Base-by-base conservation (phyloP, 2,797 vertebrate species). In the Hydrophis major region DNA sequence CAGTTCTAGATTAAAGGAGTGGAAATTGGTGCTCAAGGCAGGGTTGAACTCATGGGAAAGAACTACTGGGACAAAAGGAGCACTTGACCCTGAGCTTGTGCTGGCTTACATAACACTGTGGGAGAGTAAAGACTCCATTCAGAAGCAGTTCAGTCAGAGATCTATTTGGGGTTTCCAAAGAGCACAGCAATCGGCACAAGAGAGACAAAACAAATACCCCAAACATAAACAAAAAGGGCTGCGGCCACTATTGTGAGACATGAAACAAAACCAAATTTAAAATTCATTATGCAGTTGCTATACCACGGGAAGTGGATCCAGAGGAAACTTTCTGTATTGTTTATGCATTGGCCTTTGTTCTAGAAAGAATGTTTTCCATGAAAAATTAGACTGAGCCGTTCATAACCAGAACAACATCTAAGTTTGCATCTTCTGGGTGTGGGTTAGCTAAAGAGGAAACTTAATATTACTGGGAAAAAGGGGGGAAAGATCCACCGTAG, bases 21-120 rank as follows among this genome's bases (percentile, higher is more conserved):
- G 97, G 97, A 98, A 98, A 98, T 98, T 98, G 98, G 98, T 98
- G 98, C 98, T 98, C 98, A 98, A 98, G 98, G 98, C 97, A 97
- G 98, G 98, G 98, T 97, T 98, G 98, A 98, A 98, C 98, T 98
- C 98, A 98, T 99, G 98, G 98, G 98, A 99, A 99, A 98, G 98
- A 97, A 97, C 97, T 97, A 97, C 95, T 96, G 97, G 97, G 98
- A 99, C 98, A 98, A 99, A 99, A 98, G 98, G 97, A 97, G 97
- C 98, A 98, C 98, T 99, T 99, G 98, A 99, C 98, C 98, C 98
- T 98, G 97, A 97, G 97, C 98, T 98, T 98, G 98, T 98, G 98
- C 98, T 98, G 99, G 98, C 98, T 98, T 99, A 98, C 98, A 98
- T 98, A 98, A 98, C 98, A 97, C 98, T 97, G 98, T 98, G 97